Base-by-base conservation (phyloP, 2,888 invertebrate species). In the Campoplex nolae region DNA sequence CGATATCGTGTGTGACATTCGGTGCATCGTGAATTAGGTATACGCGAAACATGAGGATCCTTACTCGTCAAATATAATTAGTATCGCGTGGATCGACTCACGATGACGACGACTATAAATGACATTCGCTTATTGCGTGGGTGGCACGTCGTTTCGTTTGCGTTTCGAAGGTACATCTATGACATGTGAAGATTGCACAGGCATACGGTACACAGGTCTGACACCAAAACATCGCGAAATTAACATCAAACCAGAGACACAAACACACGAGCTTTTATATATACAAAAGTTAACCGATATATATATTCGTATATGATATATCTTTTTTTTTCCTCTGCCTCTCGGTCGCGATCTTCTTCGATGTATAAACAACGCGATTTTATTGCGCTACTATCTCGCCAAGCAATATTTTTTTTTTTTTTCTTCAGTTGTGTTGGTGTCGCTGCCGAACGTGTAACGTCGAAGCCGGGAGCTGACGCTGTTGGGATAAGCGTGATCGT, bases 211-310 rank as follows among this genome's bases (percentile, higher is more conserved):
- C 65, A 83, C 65, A 23, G 23, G 70, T 13, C 86, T 87, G 92
- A 93, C 92, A 93, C 91, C 91, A 90, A 91, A 92, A 92, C 93
- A 92, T 85, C 82, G 77, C 83, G 88, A 89, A 91, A 91, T 89
- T 91, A 90, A 92, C 93, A 92, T 90, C 89, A 92, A 93, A 92
- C 92, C 91, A 91, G 91, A 89, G 81, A 91, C 89, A 32, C 62
- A 58, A 11, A 23, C 23, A 8, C 56, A 9, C 58, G 28, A 38
- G 38, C 38, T 38, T 38, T 38, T 28, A 91, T 90, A 89, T 6
- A 28, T 11, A 48, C 23, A 56, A 35, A 56, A 42, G 68, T 56
- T 28, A n/a, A 68, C 56, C 4, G 28, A 18, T 78, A 13, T 79
- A 2, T 58, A 13, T 71, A 45, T 38, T 28, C 58, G 35, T 71